These are phyloP conservation scores for Drosophila parvula DNA, from an alignment of 1,140 invertebrate genomes.

Conservation along the genomic window DNA sequence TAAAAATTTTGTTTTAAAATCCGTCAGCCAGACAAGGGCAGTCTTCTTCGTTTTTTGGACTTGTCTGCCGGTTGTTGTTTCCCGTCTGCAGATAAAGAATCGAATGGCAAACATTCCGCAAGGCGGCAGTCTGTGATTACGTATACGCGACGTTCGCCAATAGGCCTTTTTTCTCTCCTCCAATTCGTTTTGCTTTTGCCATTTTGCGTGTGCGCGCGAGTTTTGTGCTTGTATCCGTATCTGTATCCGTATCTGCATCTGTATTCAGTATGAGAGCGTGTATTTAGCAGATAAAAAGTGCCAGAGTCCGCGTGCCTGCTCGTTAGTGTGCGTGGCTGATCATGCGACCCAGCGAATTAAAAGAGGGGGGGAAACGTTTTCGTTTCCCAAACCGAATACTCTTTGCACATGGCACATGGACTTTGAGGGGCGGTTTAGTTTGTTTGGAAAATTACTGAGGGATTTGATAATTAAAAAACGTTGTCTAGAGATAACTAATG, in stretches of 20 bases:
- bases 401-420: not conserved
- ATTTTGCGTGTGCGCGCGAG: conserved; percentile 25
- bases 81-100: conserved; percentile 52
- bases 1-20: conserved; percentile 28
- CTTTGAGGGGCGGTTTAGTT: not conserved
- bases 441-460: not conserved
- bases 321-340: conserved; percentile 16
- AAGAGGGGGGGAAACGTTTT: conserved; percentile 21
- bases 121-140: conserved; percentile 30
- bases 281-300: conserved; percentile 47
- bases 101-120: conserved; percentile 43
- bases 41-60: conserved; percentile 5
- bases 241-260: conserved; percentile 9
- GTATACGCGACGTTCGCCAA: conserved; percentile 44
- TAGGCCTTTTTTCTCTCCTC: conserved; percentile 3
- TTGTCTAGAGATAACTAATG: not conserved
- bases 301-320: conserved; percentile 35
- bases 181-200: conserved; percentile 2
- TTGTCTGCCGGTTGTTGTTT: conserved; percentile 35
- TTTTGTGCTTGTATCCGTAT: conserved; percentile 5
- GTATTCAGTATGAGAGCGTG: conserved; percentile 21
- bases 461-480: not conserved
- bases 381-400: not conserved
- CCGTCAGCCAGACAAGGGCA: conserved; percentile 20
- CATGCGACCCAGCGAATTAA: conserved; percentile 37